Evolutionary conservation across 2,113 vertebrate species (phyloP), one percentile per base, ranked within the genome.

Genomic region (Bothrops jararaca): DNA sequence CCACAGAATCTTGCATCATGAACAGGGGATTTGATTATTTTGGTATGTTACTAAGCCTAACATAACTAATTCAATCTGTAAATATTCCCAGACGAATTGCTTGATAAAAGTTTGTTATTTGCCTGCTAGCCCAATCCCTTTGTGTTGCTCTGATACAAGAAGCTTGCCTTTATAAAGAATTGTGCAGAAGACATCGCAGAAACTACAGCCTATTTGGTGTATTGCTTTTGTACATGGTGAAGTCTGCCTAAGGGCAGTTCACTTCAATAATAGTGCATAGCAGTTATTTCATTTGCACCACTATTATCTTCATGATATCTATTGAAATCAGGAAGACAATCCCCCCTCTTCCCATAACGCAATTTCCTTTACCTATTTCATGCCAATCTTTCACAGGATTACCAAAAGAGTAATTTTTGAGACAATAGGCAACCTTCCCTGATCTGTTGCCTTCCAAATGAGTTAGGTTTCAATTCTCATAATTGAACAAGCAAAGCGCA

Each of bases 1-100:
- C 99, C 94, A 99, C 98, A 0, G 98, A 99, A 0, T 99, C 99
- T 5, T 99, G 99, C 97, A 99, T 99, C 98, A 99, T 99, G 99
- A 95, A 96, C 97, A 95, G 94, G 88, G 99, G 99, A 52, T 99
- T 99, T 86, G 99, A 99, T 89, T 97, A 99, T 91, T 93, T 99
- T 94, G 98, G 99, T 99, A 96, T 98, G 5, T 96, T 74, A 50
- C 0, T 2, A 0, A 87, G 0, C 0, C 20, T 26, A 11, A 12
- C 13, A n/a, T 53, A 88, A 10, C 56, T 34, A 64, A 12, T 52
- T 85, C 24, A 22, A 7, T 60, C 56, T 26, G n/a, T 50, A 39
- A 57, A 20, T 45, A 56, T 53, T 53, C 24, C 60, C 60, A 52
- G 24, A 26, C 2, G 4, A 64, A 24, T 54, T 42, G 1, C 23